Evolutionary conservation across 2,113 vertebrate genomes (phyloP).

Genomic region (Sinocyclocheilus rhinocerous): DNA sequence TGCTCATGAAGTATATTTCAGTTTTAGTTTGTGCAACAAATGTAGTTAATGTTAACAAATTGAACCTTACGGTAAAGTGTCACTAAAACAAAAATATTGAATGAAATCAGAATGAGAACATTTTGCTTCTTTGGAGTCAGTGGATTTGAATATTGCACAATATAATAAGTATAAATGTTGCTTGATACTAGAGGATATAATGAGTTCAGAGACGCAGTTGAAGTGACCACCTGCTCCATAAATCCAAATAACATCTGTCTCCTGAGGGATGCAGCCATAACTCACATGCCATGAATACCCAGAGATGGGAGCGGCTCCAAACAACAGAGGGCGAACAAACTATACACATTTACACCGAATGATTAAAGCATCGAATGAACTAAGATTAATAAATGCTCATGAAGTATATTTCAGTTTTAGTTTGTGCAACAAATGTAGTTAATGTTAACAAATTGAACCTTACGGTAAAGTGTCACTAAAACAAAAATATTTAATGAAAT

Average conservation of each 20-base stretch:
- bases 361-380: not conserved
- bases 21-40: not conserved
- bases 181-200: not conserved
- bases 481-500: not conserved
- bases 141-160: not conserved
- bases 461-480: not conserved
- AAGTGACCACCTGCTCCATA: conserved; percentile 50
- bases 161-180: not conserved
- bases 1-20: not conserved
- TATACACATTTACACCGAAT: not conserved
- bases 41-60: not conserved
- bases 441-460: not conserved
- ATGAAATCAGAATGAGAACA: not conserved
- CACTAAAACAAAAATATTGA: not conserved
- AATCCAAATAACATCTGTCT: conserved; percentile 44
- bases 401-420: not conserved
- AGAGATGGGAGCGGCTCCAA: not conserved
- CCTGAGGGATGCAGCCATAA: conserved; percentile 40
- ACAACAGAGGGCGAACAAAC: not conserved
- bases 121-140: not conserved
- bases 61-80: not conserved
- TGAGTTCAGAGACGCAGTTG: not conserved
- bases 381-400: not conserved
- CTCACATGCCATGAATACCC: conserved; percentile 2
- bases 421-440: not conserved